Evolutionary conservation across 2,888 invertebrate species (phyloP), one percentile per base, ranked within the genome.

Genomic region (Euclidia mi): DNA sequence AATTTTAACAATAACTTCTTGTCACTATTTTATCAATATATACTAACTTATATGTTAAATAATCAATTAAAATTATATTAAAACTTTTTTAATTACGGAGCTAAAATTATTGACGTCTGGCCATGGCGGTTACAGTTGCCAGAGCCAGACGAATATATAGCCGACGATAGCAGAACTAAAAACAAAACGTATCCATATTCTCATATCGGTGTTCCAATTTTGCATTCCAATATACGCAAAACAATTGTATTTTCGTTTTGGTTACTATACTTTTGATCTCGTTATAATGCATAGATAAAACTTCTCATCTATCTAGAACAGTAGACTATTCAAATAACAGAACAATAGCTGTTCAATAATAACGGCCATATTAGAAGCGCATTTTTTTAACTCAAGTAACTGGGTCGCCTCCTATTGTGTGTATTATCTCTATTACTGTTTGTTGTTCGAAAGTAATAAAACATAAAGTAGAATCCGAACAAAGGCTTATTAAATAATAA

Each of bases 311-410:
- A 49, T 56, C 45, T 47, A 41, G 17, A 20, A 38, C 37, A 15
- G 11, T 12, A 20, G 51, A 57, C 56, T 58, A 67, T 71, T 67
- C 38, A 53, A 56, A 60, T 49, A 57, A 31, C 41, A 61, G 48
- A 64, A 71, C 56, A 71, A 71, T 67, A 57, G 38, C 20, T 52
- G 64, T 71, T 61, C 67, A 64, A 67, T 71, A 55, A 11, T 15
- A 56, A 17, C 37, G 12, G 28, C n/a, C 41, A 31, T 70, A 56
- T 51, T 51, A 66, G 35, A 37, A 60, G 41, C 14, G 34, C n/a
- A 51, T 32, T 67, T 58, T 63, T 65, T 71, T 25, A 56, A 65
- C 18, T 40, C 47, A 2, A 35, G 46, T 53, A 69, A 59, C 65
- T 51, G 32, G 57, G 57, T 52, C 59, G 50, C 37, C 20, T 7